phyloP scores from a whole-genome alignment of 2,888 invertebrate species.

The Scaptomyza caliginosa region DNA sequence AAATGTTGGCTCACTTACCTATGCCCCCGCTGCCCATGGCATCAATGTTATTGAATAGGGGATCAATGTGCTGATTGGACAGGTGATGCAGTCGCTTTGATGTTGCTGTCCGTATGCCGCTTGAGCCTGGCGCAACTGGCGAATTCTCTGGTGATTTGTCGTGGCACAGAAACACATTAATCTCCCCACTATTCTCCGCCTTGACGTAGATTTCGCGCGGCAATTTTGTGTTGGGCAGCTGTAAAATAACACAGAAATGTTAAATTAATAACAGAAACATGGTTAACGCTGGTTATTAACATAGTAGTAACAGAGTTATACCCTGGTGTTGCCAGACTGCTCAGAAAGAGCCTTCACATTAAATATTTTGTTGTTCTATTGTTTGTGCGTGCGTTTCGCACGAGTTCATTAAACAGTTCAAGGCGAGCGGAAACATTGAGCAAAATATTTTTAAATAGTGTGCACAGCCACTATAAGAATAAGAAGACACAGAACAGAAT shows the following conservation, averaged over 20 bases:
- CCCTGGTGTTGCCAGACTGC: conserved; percentile 25
- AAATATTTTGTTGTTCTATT: neutral
- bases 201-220: conserved; percentile 94
- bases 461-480: conserved; percentile 27
- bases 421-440: conserved; percentile 79
- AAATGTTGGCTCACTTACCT: conserved; percentile 70
- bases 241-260: conserved; percentile 44
- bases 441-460: conserved; percentile 71
- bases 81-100: conserved; percentile 69
- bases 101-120: conserved; percentile 64
- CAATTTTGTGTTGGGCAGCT: conserved; percentile 88
- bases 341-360: neutral
- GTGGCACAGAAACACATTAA: conserved; percentile 97
- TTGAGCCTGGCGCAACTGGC: conserved; percentile 78
- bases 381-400: conserved; percentile 27
- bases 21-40: conserved; percentile 84
- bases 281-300: conserved; percentile 1
- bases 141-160: conserved; percentile 87
- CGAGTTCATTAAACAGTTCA: conserved; percentile 75
- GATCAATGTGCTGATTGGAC: conserved; percentile 84
- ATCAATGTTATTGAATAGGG: conserved; percentile 87
- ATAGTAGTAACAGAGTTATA: neutral
- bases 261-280: neutral
- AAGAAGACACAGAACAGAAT: conserved; percentile 6
- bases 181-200: conserved; percentile 94